phyloP scores from a whole-genome alignment of 2,113 vertebrate species.

The Mus spicilegus region DNA sequence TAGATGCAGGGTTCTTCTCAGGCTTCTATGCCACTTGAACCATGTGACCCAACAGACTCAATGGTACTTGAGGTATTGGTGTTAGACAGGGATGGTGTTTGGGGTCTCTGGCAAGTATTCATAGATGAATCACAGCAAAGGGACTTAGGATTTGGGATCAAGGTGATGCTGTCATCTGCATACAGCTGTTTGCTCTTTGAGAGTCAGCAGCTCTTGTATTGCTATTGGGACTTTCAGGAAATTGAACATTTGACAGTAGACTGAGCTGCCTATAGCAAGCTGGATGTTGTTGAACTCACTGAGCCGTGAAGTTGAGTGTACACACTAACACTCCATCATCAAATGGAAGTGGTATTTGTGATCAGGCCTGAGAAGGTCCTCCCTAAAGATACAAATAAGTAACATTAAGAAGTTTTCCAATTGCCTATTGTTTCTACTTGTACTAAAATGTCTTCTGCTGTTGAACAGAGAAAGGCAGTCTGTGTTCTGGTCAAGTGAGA shows the following conservation, averaged over 20 bases:
- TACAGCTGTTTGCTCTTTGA: background rate
- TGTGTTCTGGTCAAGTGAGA: too few relatives aligned
- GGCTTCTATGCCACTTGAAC: background rate
- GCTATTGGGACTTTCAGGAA: too few relatives aligned
- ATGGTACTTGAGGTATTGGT: background rate
- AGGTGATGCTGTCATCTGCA: background rate
- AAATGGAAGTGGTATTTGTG: background rate
- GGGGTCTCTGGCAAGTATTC: background rate
- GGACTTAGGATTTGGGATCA: background rate
- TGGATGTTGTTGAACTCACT: background rate
- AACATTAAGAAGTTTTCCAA: background rate
- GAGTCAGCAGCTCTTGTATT: background rate
- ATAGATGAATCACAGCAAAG: background rate
- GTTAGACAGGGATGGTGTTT: background rate
- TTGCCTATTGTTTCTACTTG: background rate
- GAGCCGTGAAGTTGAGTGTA: background rate
- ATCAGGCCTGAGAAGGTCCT: background rate
- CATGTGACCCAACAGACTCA: background rate
- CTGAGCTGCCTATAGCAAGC: background rate
- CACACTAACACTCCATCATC: background rate
- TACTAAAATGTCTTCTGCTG: background rate
- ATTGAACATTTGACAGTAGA: background rate
- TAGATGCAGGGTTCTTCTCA: too few relatives aligned
- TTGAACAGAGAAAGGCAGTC: too few relatives aligned
- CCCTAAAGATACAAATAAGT: background rate